Evolutionary conservation across 2,797 vertebrate species (phyloP).

Genomic region (Siniperca scherzeri): DNA sequence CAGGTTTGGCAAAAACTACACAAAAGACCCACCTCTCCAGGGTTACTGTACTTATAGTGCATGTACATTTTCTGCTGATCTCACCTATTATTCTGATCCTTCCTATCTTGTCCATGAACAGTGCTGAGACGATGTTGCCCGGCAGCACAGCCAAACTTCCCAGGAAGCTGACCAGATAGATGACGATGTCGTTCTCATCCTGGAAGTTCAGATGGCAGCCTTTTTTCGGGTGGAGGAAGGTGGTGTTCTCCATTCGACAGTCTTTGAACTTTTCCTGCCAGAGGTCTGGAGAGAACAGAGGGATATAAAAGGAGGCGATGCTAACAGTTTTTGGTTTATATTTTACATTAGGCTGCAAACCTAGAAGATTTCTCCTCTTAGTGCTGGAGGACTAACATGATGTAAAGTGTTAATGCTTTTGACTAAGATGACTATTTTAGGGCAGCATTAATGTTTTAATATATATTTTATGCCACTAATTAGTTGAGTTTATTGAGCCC

Average conservation of each 20-base stretch:
- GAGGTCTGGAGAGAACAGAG: constrained; percentile 86
- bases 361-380: background rate
- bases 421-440: background rate
- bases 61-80: constrained; percentile 42
- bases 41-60: background rate
- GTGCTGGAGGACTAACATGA: background rate
- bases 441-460: background rate
- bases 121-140: constrained; percentile 95
- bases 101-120: constrained; percentile 98
- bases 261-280: constrained; percentile 94
- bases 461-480: constrained; percentile 9
- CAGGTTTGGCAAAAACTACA: background rate
- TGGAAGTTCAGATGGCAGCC: constrained; percentile 96
- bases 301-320: background rate
- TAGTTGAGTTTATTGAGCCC: constrained; percentile 8
- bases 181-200: constrained; percentile 96
- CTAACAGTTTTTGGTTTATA: background rate
- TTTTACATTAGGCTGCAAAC: background rate
- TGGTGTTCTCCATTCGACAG: constrained; percentile 91
- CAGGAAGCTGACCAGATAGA: constrained; percentile 97
- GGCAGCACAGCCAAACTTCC: constrained; percentile 95
- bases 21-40: background rate
- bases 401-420: background rate
- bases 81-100: constrained; percentile 96
- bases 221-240: constrained; percentile 91